These are phyloP conservation scores for Tympanoctomys barrerae DNA, from an alignment of 2,797 vertebrate species.

Conservation along the genomic window DNA sequence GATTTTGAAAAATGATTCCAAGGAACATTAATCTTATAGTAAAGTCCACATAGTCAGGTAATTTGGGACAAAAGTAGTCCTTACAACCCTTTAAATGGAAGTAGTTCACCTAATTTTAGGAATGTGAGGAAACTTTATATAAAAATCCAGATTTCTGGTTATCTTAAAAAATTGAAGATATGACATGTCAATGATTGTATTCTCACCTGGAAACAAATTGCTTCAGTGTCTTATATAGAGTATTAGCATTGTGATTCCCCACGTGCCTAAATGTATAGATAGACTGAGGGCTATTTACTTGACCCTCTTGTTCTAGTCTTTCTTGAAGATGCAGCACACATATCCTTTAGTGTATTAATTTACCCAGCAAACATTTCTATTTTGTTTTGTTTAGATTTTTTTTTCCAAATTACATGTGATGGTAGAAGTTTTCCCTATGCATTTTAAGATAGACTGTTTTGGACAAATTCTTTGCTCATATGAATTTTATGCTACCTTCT, in stretches of 20 bases:
- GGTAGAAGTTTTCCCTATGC: neutral
- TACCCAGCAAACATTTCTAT: neutral
- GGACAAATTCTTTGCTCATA: neutral
- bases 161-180: neutral
- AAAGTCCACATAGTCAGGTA: neutral
- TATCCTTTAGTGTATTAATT: neutral
- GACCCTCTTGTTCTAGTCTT: neutral
- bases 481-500: constrained; percentile 75
- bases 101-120: neutral
- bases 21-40: neutral
- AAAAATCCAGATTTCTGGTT: constrained; percentile 32
- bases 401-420: neutral
- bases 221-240: neutral
- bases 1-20: neutral
- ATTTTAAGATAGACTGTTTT: neutral
- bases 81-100: neutral
- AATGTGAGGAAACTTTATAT: constrained; percentile 8
- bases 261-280: neutral
- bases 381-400: constrained; percentile 14
- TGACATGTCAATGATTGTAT: neutral
- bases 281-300: neutral
- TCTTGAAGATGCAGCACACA: neutral
- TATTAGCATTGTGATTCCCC: neutral
- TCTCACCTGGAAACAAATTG: neutral
- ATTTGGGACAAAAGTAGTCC: neutral